Evolutionary conservation across 2,888 invertebrate genomes (phyloP).

Genomic region (Teleogryllus oceanicus): DNA sequence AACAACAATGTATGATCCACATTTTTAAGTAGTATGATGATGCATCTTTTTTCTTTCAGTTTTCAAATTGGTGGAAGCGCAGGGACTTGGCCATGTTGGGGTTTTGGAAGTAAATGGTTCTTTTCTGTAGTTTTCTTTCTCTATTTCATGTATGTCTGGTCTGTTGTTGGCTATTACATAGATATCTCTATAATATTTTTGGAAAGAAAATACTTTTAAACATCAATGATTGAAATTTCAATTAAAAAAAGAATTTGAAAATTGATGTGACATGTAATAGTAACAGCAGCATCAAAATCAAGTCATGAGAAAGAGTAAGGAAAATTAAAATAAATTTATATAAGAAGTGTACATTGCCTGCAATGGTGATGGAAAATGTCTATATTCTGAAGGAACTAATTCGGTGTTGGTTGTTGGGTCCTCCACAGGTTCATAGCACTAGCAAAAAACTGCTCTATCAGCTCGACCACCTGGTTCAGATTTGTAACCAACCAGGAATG

Average conservation of each 20-base stretch:
- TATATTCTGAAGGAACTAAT: constrained; percentile 27
- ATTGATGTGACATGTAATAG: background rate
- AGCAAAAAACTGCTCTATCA: constrained; percentile 95
- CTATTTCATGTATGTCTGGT: background rate
- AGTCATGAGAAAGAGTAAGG: too few relatives aligned
- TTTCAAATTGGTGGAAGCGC: constrained; percentile 29
- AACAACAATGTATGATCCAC: constrained; percentile 38
- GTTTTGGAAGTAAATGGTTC: constrained; percentile 18
- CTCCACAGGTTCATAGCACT: constrained; percentile 81
- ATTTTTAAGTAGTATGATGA: constrained; percentile 32
- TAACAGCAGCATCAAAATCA: background rate
- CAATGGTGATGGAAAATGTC: constrained; percentile 12
- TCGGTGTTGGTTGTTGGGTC: constrained; percentile 37
- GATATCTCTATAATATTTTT: too few relatives aligned
- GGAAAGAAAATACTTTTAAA: too few relatives aligned
- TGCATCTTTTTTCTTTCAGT: constrained; percentile 34
- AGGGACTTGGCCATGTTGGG: constrained; percentile 25
- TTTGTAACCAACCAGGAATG: constrained; percentile 81
- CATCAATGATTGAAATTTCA: too few relatives aligned
- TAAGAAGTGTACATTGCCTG: background rate
- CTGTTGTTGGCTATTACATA: too few relatives aligned
- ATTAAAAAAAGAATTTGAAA: too few relatives aligned
- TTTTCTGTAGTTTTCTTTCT: background rate
- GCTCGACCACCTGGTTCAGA: constrained; percentile 91
- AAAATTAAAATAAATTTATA: background rate